These are phyloP conservation scores for Augochlorella aurata DNA, from an alignment of 2,888 invertebrate genomes.

Conservation along the genomic window DNA sequence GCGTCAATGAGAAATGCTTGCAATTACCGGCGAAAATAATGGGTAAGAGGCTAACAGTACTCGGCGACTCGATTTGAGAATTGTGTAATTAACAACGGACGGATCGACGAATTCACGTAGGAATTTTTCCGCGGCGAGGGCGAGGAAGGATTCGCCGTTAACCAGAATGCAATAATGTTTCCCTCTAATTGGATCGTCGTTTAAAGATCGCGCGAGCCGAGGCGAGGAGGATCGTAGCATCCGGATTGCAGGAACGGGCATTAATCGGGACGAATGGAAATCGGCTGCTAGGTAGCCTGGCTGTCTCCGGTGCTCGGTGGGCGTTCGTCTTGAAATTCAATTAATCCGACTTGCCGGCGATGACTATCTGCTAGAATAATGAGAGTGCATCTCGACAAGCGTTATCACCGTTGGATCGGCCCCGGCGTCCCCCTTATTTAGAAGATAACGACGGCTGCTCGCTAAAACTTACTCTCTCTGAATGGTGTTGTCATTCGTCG, in stretches of 20 bases:
- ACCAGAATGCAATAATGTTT: not conserved
- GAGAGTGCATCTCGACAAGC: constrained; percentile 71
- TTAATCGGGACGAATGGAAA: constrained; percentile 44
- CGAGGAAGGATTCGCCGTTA: not conserved
- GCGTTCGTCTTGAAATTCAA: constrained; percentile 69
- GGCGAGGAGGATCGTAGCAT: not conserved
- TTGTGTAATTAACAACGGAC: no score
- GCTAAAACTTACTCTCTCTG: constrained; percentile 67
- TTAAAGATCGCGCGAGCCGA: constrained; percentile 13
- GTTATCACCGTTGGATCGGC: constrained; percentile 66
- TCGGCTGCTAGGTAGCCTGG: constrained; percentile 26
- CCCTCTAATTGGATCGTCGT: constrained; percentile 30
- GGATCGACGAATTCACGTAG: no score
- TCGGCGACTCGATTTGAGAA: no score
- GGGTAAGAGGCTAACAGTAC: not conserved
- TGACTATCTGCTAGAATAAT: constrained; percentile 71
- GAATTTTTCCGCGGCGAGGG: no score
- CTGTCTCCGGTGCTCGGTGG: constrained; percentile 47
- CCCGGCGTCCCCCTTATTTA: constrained; percentile 66
- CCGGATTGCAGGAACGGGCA: constrained; percentile 25
- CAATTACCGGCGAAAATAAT: constrained; percentile 1
- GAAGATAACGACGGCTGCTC: constrained; percentile 70
- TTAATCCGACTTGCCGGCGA: constrained; percentile 68
- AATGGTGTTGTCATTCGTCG: constrained; percentile 71
- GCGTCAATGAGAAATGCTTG: constrained; percentile 8